Base-by-base conservation (phyloP, 2,888 invertebrate genomes). In the Gryllus longicercus region DNA sequence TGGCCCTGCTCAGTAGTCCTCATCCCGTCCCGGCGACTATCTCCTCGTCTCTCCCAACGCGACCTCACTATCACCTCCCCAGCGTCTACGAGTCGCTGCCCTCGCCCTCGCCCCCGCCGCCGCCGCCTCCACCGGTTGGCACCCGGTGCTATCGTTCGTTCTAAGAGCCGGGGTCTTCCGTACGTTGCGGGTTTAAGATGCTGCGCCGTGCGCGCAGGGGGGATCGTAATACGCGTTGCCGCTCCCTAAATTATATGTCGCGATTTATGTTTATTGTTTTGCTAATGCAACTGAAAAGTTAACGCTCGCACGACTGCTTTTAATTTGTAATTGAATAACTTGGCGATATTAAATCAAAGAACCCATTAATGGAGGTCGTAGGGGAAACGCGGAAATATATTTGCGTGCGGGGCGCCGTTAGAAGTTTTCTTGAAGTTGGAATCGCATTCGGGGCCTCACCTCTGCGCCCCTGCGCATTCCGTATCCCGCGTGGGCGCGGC, bases 251-350 rank as follows among this genome's bases (percentile, higher is more conserved):
- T 63, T 14, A 63, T 63, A 63, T n/a, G n/a, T 8, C 63, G 63
- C 16, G n/a, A 63, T 63, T 63, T 63, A 63, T 63, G 63, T 63
- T 63, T 63, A 63, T 63, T 63, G 63, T 63, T 63, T 18, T 18
- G 63, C 63, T 63, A 63, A 63, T 63, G 63, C 63, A 63, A 63
- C 63, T 63, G n/a, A 63, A 63, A 63, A 63, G 63, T 63, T 63
- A 63, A 63, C 63, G 63, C 63, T 63, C n/a, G 63, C 63, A 18
- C 63, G 63, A 63, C 10, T 63, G 63, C 63, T 63, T 63, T 63
- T 63, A 63, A 63, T 63, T 63, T 63, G 63, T 63, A n/a, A 14
- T 18, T n/a, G 63, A n/a, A 63, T 18, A 18, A 63, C 14, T n/a
- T 63, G 16, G 63, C 8, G 63, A 63, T 63, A 63, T 63, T 63